These are phyloP conservation scores for Cyclophora albipunctata DNA, from an alignment of 2,888 invertebrate species.

Conservation along the genomic window DNA sequence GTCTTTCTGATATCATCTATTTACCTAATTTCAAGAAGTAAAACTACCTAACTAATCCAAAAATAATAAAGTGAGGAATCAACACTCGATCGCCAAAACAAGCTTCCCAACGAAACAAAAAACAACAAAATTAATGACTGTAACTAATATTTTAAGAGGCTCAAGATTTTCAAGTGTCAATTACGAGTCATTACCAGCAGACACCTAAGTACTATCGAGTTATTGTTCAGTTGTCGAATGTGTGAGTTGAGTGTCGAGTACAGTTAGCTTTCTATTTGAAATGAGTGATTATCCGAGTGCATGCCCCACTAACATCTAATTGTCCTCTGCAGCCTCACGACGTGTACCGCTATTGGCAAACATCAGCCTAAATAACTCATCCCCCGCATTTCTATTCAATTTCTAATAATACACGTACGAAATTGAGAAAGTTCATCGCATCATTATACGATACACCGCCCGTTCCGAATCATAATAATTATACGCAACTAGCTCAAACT, in stretches of 20 bases:
- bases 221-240: conserved; percentile 32
- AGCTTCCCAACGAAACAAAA: too few relatives aligned
- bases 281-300: conserved; percentile 41
- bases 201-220: conserved; percentile 10
- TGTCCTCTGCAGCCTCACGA: conserved; percentile 44
- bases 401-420: too few relatives aligned
- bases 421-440: not conserved
- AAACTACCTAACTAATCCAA: too few relatives aligned
- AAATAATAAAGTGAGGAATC: too few relatives aligned
- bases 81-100: too few relatives aligned
- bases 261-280: conserved; percentile 47
- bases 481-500: too few relatives aligned
- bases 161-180: not conserved
- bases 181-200: conserved; percentile 10
- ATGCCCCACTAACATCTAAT: conserved; percentile 63
- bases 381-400: conserved; percentile 1
- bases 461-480: too few relatives aligned
- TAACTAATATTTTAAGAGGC: too few relatives aligned
- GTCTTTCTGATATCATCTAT: too few relatives aligned
- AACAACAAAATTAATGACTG: too few relatives aligned
- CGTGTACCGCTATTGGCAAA: conserved; percentile 47
- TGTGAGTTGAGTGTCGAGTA: conserved; percentile 37
- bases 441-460: not conserved
- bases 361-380: conserved; percentile 4
- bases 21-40: too few relatives aligned